These are phyloP conservation scores for Aphelenchoides besseyi DNA, from an alignment of 1,140 invertebrate species.

Conservation along the genomic window DNA sequence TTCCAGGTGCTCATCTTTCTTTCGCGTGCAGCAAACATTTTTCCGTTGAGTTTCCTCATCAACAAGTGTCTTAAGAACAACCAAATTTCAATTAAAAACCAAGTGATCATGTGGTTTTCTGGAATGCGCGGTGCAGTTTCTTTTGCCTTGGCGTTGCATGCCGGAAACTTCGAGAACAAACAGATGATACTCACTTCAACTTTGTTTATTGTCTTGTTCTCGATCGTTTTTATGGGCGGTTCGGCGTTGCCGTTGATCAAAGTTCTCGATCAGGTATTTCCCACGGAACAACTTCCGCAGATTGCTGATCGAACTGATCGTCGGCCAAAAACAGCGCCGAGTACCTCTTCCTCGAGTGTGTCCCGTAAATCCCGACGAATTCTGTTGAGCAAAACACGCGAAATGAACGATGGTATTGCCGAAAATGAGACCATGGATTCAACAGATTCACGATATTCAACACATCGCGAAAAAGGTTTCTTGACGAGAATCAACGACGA, in stretches of 20 bases:
- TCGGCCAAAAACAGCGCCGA: not conserved
- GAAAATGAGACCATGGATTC: not conserved
- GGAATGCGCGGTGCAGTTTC: conserved; percentile 92
- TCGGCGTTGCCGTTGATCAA: conserved; percentile 91
- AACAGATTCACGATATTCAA: not conserved
- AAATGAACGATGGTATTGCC: not conserved
- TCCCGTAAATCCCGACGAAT: not conserved
- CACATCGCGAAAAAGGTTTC: not conserved
- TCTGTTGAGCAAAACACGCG: not conserved
- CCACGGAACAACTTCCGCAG: conserved; percentile 27
- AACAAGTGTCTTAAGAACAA: conserved; percentile 78
- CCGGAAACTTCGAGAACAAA: conserved; percentile 80
- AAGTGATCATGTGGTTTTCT: conserved; percentile 70
- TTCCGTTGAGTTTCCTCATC: conserved; percentile 83
- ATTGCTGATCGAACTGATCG: not conserved
- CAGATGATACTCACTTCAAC: conserved; percentile 95
- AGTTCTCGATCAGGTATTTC: conserved; percentile 44
- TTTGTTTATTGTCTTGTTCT: conserved; percentile 90
- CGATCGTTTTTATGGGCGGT: conserved; percentile 87
- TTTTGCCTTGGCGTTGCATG: conserved; percentile 91
- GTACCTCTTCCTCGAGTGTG: not conserved
- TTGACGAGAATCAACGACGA: not conserved
- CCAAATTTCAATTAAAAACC: conserved; percentile 95
- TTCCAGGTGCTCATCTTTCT: conserved; percentile 76
- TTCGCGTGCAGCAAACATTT: conserved; percentile 92